Base-by-base conservation (phyloP, 2,113 vertebrate species). In the Myxocyprinus asiaticus region DNA sequence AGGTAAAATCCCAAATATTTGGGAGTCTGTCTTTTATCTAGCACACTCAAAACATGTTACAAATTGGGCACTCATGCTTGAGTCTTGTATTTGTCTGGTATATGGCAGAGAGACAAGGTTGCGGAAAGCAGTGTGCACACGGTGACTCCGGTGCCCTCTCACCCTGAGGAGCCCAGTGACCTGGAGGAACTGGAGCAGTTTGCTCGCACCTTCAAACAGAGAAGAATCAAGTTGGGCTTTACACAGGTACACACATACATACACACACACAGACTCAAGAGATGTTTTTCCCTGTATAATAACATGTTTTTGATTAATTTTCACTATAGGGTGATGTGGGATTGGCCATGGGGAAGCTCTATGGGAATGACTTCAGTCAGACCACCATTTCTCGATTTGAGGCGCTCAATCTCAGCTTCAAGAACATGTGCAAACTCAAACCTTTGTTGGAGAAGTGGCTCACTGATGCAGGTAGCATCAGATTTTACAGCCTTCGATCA, bases 401-500 rank as follows among this genome's bases (percentile, higher is more conserved):
- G 86, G 96, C 96, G 17, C 95, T 97, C 81, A 97, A 97, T 83
- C 90, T 97, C 87, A 97, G 96, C 92, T 97, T 97, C 88, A 97
- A 97, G 91, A 97, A 97, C 89, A 97, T 97, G 96, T 97, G 96
- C 92, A 97, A 97, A 87, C 94, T 97, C 75, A 97, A 97, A 87
- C 96, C 96, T 9, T 94, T 97, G 83, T 89, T 97, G 86, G 95
- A 97, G 90, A 97, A 96, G 86, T 97, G 96, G 96, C 95, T 97
- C 81, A 96, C 91, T 0, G 96, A 97, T 4, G 96, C 96, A 84
- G 95, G 96, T 97, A 85, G 22, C 22, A 11, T 22, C 50, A 7
- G 43, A 51, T 51, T 2, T 53, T 10, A 76, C 47, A 42, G 47
- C 33, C 8, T 33, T 42, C 7, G 50, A 15, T 43, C 12, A 17